phyloP scores from a whole-genome alignment of 1,140 invertebrate genomes.

The Cotesia glomerata region DNA sequence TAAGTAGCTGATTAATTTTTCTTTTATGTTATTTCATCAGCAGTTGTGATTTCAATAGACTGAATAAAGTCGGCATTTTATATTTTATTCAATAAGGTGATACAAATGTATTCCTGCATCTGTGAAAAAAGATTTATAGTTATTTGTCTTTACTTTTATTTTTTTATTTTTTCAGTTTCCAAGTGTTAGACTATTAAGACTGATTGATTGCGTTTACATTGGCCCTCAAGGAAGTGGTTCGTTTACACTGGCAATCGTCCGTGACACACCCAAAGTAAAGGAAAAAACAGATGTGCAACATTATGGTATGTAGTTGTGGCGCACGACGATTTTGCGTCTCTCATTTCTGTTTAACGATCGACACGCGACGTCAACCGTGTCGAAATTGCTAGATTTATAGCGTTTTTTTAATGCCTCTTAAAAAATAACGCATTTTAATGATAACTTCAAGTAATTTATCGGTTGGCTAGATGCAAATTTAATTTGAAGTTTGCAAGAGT shows the following conservation, averaged over 20 bases:
- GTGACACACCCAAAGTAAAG: constrained; percentile 34
- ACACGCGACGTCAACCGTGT: constrained; percentile 40
- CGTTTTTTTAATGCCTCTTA: neutral
- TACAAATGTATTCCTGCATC: no score
- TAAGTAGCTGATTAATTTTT: neutral
- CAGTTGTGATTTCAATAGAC: neutral
- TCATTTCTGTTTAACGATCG: constrained; percentile 33
- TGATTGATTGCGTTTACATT: neutral
- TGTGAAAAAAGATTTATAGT: no score
- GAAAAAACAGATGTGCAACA: no score
- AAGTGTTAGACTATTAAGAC: neutral
- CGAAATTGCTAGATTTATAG: constrained; percentile 17
- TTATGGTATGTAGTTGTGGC: neutral
- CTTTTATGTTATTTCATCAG: no score
- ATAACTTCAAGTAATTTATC: neutral
- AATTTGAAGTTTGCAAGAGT: no score
- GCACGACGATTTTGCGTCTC: neutral
- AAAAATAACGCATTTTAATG: neutral
- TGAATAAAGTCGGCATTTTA: neutral
- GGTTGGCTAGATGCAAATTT: neutral
- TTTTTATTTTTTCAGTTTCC: neutral
- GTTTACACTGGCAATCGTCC: constrained; percentile 47
- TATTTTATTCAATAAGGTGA: no score
- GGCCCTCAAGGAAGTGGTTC: constrained; percentile 40
- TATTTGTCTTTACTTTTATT: neutral